phyloP scores from a whole-genome alignment of 2,797 vertebrate genomes.

The Oryzias sinensis region DNA sequence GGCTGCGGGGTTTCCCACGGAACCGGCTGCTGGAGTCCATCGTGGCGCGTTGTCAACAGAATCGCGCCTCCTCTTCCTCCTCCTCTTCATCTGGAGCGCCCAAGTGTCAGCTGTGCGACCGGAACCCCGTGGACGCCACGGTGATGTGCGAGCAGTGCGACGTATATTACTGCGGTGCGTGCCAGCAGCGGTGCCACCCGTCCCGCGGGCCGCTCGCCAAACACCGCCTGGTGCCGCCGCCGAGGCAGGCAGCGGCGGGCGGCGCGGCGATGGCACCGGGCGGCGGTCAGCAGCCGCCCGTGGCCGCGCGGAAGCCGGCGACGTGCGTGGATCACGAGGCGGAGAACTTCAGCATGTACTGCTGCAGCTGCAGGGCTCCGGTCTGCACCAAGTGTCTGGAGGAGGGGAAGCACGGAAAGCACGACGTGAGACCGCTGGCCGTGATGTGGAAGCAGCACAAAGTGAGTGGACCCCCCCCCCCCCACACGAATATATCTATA shows the following conservation, averaged over 20 bases:
- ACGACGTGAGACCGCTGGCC: constrained; percentile 89
- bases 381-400: constrained; percentile 92
- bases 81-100: constrained; percentile 49
- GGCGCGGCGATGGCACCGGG: constrained; percentile 28
- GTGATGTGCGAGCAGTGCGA: constrained; percentile 96
- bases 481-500: background rate
- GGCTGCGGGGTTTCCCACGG: constrained; percentile 90
- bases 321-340: constrained; percentile 91
- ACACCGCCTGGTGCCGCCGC: constrained; percentile 85
- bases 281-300: constrained; percentile 57
- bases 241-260: constrained; percentile 50
- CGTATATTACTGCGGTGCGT: constrained; percentile 89
- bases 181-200: constrained; percentile 94
- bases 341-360: constrained; percentile 94
- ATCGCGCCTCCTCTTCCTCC: constrained; percentile 49
- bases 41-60: constrained; percentile 88
- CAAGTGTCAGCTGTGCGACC: constrained; percentile 94
- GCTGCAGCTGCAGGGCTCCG: constrained; percentile 85
- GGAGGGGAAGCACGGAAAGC: constrained; percentile 87
- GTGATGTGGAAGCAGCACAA: constrained; percentile 98
- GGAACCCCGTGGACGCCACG: constrained; percentile 87
- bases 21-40: constrained; percentile 94
- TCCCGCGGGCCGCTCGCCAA: constrained; percentile 93
- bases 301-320: constrained; percentile 78
- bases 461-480: constrained; percentile 72